A percentile compares a stretch with the other conserved stretches of the same genome.
Conservation (phyloP, 1,140 invertebrate species). For the Panagrolaimus sp. region DNA sequence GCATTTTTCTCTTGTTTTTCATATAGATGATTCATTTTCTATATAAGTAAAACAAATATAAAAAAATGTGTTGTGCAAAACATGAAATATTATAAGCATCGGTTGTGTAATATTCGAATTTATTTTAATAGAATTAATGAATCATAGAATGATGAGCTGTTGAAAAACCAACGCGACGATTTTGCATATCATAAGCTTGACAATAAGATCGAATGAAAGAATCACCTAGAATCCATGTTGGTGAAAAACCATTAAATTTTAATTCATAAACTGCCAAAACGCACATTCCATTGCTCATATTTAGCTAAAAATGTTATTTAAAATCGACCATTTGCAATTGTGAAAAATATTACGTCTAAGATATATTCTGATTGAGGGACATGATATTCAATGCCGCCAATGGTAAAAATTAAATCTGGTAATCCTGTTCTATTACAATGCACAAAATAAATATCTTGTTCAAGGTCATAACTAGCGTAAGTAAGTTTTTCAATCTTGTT, state of each 20-base stretch:
- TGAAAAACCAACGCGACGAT: slow-evolving; percentile 10
- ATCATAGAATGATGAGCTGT: background rate
- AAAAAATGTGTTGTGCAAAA: no score
- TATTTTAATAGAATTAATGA: no score
- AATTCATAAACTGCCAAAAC: slow-evolving; percentile 3
- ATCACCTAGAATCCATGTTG: slow-evolving; percentile 15
- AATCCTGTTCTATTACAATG: slow-evolving; percentile 2
- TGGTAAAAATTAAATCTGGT: slow-evolving; percentile 5
- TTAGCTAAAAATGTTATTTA: no score
- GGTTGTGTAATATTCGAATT: no score
- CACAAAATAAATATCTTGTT: background rate
- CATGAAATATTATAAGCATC: no score
- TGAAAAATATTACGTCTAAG: background rate
- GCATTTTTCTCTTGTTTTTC: no score
- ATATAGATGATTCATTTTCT: no score
- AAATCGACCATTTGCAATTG: no score
- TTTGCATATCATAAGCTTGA: slow-evolving; percentile 11
- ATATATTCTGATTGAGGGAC: slow-evolving; percentile 6
- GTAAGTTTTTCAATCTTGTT: slow-evolving; percentile 9
- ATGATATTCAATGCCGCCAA: background rate
- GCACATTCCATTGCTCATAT: slow-evolving; percentile 2
- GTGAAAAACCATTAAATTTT: background rate
- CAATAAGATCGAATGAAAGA: slow-evolving; percentile 14
- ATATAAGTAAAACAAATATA: no score
- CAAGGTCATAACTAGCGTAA: background rate